phyloP scores from a whole-genome alignment of 2,113 vertebrate species.

The Xiphophorus couchianus region DNA sequence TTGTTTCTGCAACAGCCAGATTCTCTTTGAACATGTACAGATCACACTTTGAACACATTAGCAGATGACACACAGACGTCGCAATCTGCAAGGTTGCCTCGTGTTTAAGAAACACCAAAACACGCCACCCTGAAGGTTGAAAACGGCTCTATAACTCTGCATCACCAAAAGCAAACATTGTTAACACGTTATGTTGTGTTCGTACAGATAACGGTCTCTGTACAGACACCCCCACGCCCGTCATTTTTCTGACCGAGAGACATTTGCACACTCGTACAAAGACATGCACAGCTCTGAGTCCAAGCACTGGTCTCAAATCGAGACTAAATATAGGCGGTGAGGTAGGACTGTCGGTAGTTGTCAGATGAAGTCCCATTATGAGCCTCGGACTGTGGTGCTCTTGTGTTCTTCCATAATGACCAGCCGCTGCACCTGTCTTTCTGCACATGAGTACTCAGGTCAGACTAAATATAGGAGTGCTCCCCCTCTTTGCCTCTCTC shows the following conservation, averaged over 20 bases:
- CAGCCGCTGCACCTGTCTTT: conserved; percentile 78
- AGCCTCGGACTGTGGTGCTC: conserved; percentile 58
- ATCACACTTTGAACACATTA: conserved; percentile 14
- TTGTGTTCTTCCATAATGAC: conserved; percentile 79
- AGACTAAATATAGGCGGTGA: conserved; percentile 70
- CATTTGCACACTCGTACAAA: conserved; percentile 43
- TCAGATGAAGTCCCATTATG: conserved; percentile 76
- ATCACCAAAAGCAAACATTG: conserved; percentile 42
- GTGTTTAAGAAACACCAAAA: conserved; percentile 44
- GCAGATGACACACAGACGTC: conserved; percentile 33
- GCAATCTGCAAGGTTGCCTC: conserved; percentile 28
- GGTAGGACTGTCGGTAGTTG: conserved; percentile 60
- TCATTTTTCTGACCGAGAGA: conserved; percentile 33
- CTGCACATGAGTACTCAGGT: conserved; percentile 73
- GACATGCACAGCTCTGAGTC: conserved; percentile 27
- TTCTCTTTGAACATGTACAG: neutral
- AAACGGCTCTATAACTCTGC: conserved; percentile 38
- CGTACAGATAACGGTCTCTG: conserved; percentile 59
- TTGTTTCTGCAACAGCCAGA: conserved; percentile 16
- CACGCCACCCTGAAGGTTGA: conserved; percentile 39
- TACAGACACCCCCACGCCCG: conserved; percentile 48
- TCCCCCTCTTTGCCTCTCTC: conserved; percentile 48
- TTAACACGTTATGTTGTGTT: conserved; percentile 24
- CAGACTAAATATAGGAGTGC: conserved; percentile 77
- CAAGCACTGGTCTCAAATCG: conserved; percentile 24